Base-by-base conservation (phyloP, 2,888 invertebrate species). In the Tanaodytes sp. region DNA sequence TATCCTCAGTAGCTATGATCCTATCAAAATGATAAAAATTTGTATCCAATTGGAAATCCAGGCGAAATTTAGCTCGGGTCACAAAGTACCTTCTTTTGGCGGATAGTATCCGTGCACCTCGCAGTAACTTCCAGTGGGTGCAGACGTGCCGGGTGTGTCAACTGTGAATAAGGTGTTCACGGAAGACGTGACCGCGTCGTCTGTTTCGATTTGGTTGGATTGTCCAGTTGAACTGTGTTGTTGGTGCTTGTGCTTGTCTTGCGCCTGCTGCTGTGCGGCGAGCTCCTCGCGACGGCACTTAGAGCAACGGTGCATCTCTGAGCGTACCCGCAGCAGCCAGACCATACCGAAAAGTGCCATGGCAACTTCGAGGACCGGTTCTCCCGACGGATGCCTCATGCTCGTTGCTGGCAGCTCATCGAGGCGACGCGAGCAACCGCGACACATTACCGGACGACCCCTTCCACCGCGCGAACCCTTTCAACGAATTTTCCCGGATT, bases 321-420 rank as follows among this genome's bases (percentile, higher is more conserved):
- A 91, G 85, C 92, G 91, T 86, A 93, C 91, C 81, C 92, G 91
- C 85, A 93, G 86, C 86, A 93, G 88, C 93, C 93, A 93, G 87
- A 92, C 92, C 90, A 93, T 91, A 86, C 93, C 93, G 88, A 93
- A 93, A 81, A 93, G 90, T 89, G 93, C 93, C 93, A 93, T 93
- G 88, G 89, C 90, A 87, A 86, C 86, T 75, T 82, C 83, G 73
- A 78, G 76, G 73, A 79, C 75, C 76, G 78, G 76, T 76, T 78
- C 77, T 77, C 76, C 77, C 81, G 81, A 79, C 78, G 80, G 78
- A 82, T 85, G 83, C 85, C 85, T 82, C 81, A 82, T 81, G 77
- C 83, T 83, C 83, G 80, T 79, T 70, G 77, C 72, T 76, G 78
- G 79, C 75, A 80, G 77, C 76, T 81, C 82, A 83, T 83, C 80